Conservation (phyloP, 2,797 vertebrate species). For the Sibirionetta formosa region DNA sequence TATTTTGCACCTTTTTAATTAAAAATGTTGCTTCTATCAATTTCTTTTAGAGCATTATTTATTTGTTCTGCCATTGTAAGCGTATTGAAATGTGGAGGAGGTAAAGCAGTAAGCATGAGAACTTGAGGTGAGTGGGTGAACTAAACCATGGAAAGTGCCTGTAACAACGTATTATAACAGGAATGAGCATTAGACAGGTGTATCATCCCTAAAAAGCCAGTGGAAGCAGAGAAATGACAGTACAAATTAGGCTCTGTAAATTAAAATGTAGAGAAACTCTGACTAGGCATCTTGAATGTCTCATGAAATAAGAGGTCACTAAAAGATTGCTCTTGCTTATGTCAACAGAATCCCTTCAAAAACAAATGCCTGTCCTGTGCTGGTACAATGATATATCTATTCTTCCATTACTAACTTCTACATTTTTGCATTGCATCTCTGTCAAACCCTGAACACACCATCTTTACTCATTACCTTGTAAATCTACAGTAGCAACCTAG, state of each 20-base stretch:
- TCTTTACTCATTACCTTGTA: conserved; percentile 48
- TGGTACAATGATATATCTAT: background rate
- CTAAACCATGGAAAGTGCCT: background rate
- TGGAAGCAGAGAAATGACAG: background rate
- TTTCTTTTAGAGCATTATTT: background rate
- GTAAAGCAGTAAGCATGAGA: background rate
- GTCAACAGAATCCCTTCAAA: background rate
- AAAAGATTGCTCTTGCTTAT: conserved; percentile 13
- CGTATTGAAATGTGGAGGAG: background rate
- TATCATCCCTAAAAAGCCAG: background rate
- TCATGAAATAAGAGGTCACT: conserved; percentile 49
- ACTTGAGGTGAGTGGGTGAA: background rate
- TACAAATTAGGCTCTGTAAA: conserved; percentile 8
- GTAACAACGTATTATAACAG: background rate
- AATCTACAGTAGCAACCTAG: conserved; percentile 27
- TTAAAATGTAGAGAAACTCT: conserved; percentile 38
- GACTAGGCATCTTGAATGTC: conserved; percentile 12
- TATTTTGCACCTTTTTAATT: background rate
- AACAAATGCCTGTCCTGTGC: background rate
- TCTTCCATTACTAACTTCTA: background rate
- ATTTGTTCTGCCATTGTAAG: background rate
- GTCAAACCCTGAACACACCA: conserved; percentile 33
- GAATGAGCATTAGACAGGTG: background rate
- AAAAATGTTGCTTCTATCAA: background rate
- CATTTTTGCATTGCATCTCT: conserved; percentile 20